A percentile compares a stretch with the other conserved stretches of the same genome.
phyloP scores from a whole-genome alignment of 2,113 vertebrate species.

The Otolemur garnettii region DNA sequence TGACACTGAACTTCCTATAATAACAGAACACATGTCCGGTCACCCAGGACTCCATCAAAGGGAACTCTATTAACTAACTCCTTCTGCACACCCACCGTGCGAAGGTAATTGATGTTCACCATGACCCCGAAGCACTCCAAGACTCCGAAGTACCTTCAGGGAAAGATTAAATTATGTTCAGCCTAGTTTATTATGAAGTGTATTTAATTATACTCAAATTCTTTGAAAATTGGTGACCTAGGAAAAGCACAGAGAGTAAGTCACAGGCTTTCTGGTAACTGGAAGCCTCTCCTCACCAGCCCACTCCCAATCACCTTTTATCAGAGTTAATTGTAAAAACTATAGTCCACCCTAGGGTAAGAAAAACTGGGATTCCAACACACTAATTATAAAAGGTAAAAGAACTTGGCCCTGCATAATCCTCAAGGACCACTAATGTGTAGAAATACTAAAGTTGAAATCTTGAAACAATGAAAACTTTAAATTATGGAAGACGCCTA shows the following conservation, averaged over 20 bases:
- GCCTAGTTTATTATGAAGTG: conserved; percentile 71
- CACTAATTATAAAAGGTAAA: not conserved
- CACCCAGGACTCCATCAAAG: conserved; percentile 21
- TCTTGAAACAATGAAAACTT: not conserved
- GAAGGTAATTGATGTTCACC: conserved; percentile 65
- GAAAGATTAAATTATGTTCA: conserved; percentile 79
- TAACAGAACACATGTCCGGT: not conserved
- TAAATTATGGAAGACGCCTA: not conserved
- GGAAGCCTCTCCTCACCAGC: not conserved
- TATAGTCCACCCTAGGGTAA: not conserved
- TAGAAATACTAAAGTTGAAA: conserved; percentile 19
- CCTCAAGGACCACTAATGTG: not conserved
- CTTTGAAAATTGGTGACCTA: conserved; percentile 63
- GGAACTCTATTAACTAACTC: conserved; percentile 39
- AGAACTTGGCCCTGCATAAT: not conserved
- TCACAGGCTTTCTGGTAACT: conserved; percentile 13
- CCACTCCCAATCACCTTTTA: not conserved
- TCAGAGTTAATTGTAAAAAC: not conserved
- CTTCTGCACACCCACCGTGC: conserved; percentile 38
- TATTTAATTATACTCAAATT: conserved; percentile 75
- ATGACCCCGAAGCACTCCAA: conserved; percentile 57
- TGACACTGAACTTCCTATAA: not conserved
- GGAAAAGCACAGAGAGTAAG: conserved; percentile 53
- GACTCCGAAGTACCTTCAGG: conserved; percentile 68
- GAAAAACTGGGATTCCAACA: not conserved